Evolutionary conservation across 2,797 vertebrate genomes (phyloP).

Genomic region (Xerus rutilus): DNA sequence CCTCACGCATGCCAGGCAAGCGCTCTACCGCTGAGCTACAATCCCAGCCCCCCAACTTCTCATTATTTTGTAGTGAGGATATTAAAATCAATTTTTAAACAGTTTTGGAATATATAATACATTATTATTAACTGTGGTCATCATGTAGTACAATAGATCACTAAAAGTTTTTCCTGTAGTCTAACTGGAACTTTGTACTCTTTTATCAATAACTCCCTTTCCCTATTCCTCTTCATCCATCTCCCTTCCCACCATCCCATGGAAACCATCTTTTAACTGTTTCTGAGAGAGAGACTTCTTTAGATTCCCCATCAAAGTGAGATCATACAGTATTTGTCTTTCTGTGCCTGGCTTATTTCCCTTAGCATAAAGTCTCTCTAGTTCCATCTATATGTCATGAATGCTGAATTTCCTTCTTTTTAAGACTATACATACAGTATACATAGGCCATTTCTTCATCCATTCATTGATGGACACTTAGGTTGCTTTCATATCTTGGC

Average conservation of each 20-base stretch:
- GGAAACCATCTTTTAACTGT: not conserved
- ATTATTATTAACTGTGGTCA: not conserved
- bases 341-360: not conserved
- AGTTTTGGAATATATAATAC: not conserved
- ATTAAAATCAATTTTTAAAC: not conserved
- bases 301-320: not conserved
- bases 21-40: too few species aligned
- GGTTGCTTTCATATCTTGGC: too few species aligned
- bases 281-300: not conserved
- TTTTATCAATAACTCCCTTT: not conserved
- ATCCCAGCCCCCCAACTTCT: too few species aligned
- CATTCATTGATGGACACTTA: not conserved
- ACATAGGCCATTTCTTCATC: not conserved
- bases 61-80: not conserved
- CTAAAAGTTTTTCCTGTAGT: not conserved
- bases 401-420: not conserved
- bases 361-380: not conserved
- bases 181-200: not conserved
- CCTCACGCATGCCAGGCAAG: too few species aligned
- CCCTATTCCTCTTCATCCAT: too few species aligned
- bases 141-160: not conserved
- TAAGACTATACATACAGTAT: not conserved
- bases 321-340: not conserved
- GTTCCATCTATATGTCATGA: too few species aligned
- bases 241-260: too few species aligned